phyloP scores from a whole-genome alignment of 2,888 invertebrate genomes.

The Xestia rhomboidea region DNA sequence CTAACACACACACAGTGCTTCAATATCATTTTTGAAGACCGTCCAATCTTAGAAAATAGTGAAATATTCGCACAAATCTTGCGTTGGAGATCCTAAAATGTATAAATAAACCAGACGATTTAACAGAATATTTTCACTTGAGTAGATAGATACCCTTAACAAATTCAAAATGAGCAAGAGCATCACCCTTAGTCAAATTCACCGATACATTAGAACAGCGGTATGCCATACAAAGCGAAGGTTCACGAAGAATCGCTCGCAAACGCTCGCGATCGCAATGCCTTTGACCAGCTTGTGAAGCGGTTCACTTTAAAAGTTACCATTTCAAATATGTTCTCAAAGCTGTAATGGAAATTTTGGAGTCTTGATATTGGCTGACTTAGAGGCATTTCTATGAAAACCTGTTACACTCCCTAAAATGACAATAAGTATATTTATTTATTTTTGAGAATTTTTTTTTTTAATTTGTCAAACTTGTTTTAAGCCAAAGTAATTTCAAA shows the following conservation, averaged over 20 bases:
- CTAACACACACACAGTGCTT: no score
- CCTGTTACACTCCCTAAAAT: no score
- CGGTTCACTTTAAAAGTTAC: slow-evolving; percentile 45
- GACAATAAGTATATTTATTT: no score
- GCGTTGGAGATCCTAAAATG: background rate
- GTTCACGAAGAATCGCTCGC: slow-evolving; percentile 46
- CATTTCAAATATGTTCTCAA: slow-evolving; percentile 4
- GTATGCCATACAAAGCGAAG: slow-evolving; percentile 35
- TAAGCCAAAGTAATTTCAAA: no score
- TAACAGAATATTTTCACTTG: background rate
- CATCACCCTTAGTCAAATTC: background rate
- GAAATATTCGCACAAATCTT: background rate
- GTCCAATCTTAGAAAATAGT: no score
- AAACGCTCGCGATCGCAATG: slow-evolving; percentile 9
- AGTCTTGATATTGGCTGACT: background rate
- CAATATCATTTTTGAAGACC: no score
- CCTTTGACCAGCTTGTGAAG: slow-evolving; percentile 43
- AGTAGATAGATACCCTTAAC: background rate
- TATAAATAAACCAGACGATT: background rate
- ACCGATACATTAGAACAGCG: slow-evolving; percentile 19
- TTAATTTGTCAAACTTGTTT: no score
- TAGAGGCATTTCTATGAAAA: background rate
- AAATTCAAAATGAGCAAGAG: background rate
- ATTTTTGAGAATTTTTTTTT: no score
- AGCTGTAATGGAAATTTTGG: slow-evolving; percentile 29